phyloP scores from a whole-genome alignment of 2,797 vertebrate species.

The Falco berigora region DNA sequence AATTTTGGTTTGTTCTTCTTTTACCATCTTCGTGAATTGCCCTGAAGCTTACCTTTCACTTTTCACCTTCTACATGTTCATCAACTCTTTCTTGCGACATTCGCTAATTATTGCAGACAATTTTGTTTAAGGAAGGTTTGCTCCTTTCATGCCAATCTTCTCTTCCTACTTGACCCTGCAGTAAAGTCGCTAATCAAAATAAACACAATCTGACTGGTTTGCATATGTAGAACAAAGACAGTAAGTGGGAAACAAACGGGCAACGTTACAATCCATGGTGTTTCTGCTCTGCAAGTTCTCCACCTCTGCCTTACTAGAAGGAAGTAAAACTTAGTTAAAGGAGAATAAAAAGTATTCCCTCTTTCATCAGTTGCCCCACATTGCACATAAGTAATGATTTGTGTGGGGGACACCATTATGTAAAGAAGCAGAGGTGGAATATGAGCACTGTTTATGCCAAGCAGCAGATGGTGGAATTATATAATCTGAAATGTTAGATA shows the following conservation, averaged over 20 bases:
- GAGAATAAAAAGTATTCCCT: not conserved
- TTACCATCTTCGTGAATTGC: conserved; percentile 19
- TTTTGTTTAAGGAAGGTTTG: not conserved
- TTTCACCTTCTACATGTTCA: conserved; percentile 22
- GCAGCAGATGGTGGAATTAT: conserved; percentile 45
- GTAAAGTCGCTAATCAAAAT: not conserved
- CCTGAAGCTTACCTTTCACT: not conserved
- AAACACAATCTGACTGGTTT: not conserved
- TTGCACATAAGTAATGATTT: not conserved
- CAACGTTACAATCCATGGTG: fast-evolving
- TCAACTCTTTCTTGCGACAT: not conserved
- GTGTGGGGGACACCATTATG: not conserved
- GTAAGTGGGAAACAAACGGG: not conserved
- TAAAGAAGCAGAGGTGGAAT: not conserved
- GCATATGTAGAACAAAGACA: not conserved
- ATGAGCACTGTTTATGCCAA: not conserved
- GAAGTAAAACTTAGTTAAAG: not conserved
- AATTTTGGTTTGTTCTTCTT: not conserved
- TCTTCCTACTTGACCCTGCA: not conserved
- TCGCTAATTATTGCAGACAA: not conserved
- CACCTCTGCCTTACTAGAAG: not conserved
- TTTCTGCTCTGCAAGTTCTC: not conserved
- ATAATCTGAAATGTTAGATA: not conserved
- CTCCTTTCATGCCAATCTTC: conserved; percentile 3
- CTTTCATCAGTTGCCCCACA: not conserved